Percentiles rank a stretch among this genome's conserved stretches.
phyloP scores from a whole-genome alignment of 2,113 vertebrate genomes.

The Empidonax alnorum region DNA sequence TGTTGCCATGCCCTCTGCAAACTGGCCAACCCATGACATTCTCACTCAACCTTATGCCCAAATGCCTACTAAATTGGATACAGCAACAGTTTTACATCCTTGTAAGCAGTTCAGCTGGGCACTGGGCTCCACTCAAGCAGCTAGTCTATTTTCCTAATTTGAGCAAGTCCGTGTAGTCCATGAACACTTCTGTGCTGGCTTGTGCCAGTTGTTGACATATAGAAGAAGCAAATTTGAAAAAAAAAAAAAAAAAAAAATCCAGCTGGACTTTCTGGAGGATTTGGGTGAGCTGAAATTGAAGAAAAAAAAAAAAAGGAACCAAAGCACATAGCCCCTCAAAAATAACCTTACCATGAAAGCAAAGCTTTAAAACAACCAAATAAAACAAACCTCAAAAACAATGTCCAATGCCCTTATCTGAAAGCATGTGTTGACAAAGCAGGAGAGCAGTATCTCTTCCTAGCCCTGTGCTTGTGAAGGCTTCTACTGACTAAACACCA shows the following conservation, averaged over 20 bases:
- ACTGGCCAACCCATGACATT: fast-evolving
- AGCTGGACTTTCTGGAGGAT: background rate
- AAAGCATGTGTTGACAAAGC: background rate
- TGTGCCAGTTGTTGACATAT: background rate
- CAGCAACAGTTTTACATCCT: background rate
- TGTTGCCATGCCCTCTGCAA: background rate
- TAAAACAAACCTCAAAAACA: background rate
- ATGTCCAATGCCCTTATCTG: background rate
- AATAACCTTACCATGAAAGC: background rate
- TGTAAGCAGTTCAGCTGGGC: background rate
- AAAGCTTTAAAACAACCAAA: background rate
- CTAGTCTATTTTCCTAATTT: background rate
- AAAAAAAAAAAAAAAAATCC: background rate
- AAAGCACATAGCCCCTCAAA: too few species aligned
- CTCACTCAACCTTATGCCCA: background rate
- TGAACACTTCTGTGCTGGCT: background rate
- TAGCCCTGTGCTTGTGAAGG: background rate
- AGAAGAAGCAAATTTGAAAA: background rate
- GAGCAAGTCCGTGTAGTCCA: background rate
- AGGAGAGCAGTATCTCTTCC: background rate
- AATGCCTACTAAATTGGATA: background rate
- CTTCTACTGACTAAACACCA: background rate
- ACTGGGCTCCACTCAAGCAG: background rate
- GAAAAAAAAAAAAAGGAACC: background rate
- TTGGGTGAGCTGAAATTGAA: background rate